Evolutionary conservation across 2,888 invertebrate species (phyloP).

Genomic region (Hyposoter didymator): DNA sequence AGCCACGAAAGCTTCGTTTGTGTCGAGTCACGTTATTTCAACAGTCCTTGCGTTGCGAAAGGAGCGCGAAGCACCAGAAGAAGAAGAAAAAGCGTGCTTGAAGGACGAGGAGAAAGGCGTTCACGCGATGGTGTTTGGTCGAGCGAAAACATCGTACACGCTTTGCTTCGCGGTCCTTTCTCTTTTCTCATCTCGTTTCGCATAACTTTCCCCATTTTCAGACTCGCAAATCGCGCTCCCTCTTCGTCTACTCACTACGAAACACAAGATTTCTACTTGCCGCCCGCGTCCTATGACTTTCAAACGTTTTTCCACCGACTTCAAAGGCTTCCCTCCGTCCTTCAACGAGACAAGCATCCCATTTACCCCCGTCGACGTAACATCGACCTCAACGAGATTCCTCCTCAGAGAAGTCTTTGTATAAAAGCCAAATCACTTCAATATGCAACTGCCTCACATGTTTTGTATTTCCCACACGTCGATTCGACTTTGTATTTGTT

Average conservation of each 20-base stretch:
- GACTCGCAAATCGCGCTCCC: neutral
- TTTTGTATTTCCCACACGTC: neutral
- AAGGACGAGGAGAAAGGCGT: conserved; percentile 14
- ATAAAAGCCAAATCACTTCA: neutral
- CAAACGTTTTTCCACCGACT: conserved; percentile 45
- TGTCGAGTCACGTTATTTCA: conserved; percentile 10
- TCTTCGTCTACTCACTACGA: neutral
- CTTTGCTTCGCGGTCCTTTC: conserved; percentile 23
- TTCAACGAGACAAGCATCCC: conserved; percentile 27
- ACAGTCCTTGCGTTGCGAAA: neutral
- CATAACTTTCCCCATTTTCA: neutral
- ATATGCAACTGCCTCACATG: neutral
- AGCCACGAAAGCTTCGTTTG: neutral
- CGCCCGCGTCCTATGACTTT: conserved; percentile 19
- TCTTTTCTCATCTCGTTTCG: conserved; percentile 20
- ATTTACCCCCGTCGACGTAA: conserved; percentile 10
- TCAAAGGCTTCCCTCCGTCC: conserved; percentile 46
- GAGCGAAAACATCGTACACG: conserved; percentile 17
- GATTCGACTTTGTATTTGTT: neutral
- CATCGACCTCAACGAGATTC: conserved; percentile 26
- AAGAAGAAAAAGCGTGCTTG: neutral
- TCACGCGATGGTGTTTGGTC: neutral
- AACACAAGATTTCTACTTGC: neutral
- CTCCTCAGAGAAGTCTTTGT: neutral
- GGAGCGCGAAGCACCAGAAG: neutral